Evolutionary conservation across 2,113 vertebrate species (phyloP).

Genomic region (Malurus elegans): DNA sequence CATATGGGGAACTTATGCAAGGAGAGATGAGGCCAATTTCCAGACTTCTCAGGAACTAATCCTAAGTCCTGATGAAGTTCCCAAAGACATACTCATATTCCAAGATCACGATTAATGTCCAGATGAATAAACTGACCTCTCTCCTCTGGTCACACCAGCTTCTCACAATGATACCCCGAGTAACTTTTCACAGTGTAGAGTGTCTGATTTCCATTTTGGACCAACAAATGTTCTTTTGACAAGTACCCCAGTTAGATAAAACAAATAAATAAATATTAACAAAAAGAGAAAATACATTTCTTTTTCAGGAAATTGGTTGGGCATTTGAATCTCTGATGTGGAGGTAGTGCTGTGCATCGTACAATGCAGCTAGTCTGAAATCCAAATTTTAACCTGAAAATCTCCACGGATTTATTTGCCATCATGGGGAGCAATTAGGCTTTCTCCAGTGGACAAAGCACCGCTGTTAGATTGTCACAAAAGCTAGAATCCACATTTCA

Average conservation of each 20-base stretch:
- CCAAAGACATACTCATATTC: not conserved
- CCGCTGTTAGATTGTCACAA: not conserved
- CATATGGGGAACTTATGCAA: not conserved
- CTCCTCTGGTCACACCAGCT: not conserved
- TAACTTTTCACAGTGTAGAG: not conserved
- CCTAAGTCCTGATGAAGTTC: not conserved
- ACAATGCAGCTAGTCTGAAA: slow-evolving; percentile 18
- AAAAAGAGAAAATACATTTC: not conserved
- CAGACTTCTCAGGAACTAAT: not conserved
- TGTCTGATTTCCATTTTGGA: not conserved
- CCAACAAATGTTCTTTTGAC: not conserved
- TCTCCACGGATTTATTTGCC: slow-evolving; percentile 48
- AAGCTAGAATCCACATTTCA: not conserved
- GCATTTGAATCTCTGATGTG: not conserved
- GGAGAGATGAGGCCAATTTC: not conserved
- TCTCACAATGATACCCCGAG: not conserved
- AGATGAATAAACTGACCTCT: not conserved
- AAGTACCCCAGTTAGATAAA: not conserved
- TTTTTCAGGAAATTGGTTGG: not conserved
- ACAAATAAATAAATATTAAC: not conserved
- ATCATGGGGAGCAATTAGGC: slow-evolving; percentile 56
- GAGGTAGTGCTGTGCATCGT: not conserved
- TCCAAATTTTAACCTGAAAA: slow-evolving; percentile 54
- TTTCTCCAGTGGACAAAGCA: slow-evolving; percentile 60
- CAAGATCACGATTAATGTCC: not conserved